Conservation (phyloP, 2,888 invertebrate genomes). For the Sussaba pulchella region DNA sequence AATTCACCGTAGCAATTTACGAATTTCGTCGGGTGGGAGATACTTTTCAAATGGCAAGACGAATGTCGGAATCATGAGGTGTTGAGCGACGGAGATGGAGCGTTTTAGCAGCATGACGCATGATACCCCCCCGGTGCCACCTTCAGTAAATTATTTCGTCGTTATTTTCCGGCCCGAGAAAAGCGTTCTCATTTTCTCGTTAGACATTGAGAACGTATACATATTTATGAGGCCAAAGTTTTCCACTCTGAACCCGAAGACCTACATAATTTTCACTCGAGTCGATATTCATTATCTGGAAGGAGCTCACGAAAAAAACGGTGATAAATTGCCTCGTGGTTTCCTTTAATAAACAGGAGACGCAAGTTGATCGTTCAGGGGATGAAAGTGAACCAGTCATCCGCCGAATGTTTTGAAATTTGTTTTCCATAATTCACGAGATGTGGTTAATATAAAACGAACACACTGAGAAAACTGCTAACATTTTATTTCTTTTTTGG, state of each 20-base stretch:
- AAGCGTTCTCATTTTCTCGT: slow-evolving; percentile 19
- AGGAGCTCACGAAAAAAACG: not conserved
- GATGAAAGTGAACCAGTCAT: not conserved
- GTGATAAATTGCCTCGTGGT: not conserved
- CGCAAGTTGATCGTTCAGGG: not conserved
- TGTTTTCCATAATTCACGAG: not conserved
- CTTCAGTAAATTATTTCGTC: slow-evolving; percentile 22
- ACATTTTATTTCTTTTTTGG: slow-evolving; percentile 29
- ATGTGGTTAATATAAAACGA: too few relatives aligned
- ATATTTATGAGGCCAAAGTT: slow-evolving; percentile 1
- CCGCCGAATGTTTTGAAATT: too few relatives aligned
- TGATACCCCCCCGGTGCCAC: not conserved
- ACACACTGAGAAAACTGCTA: too few relatives aligned
- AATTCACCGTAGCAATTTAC: not conserved
- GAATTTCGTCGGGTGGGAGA: not conserved
- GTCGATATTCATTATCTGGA: slow-evolving; percentile 1
- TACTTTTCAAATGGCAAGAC: slow-evolving; percentile 8
- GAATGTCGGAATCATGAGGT: slow-evolving; percentile 31
- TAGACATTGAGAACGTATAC: not conserved
- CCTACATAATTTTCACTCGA: not conserved
- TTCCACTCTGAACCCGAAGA: slow-evolving; percentile 1
- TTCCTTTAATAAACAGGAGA: not conserved
- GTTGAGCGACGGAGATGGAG: not conserved
- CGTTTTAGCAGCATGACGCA: slow-evolving; percentile 7
- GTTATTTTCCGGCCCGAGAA: not conserved